Evolutionary conservation across 2,888 invertebrate genomes (phyloP), one percentile per base, ranked within the genome.

Genomic region (Camponotus fellah): DNA sequence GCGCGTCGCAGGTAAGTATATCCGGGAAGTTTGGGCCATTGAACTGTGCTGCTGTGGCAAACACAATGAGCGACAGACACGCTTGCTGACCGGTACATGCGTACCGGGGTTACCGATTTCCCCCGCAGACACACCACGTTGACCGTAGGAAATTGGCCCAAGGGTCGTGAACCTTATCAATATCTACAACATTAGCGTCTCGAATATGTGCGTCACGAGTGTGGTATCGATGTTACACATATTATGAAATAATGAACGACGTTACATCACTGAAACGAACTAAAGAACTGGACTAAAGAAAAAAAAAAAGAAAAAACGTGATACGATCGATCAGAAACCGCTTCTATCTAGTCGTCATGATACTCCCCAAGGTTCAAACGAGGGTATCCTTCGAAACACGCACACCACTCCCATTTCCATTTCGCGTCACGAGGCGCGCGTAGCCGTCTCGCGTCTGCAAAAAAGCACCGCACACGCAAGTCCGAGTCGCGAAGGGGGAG

Each of bases 1-100:
- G 85, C 89, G 88, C 82, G 64, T 79, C 49, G 76, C 79, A 91
- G 92, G 92, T 92, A 92, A 92, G 91, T 88, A 91, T 93, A 94
- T 94, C 94, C 94, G 94, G 94, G 94, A 94, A 94, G 94, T 94
- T 94, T 94, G 94, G 93, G 92, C 92, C 94, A 93, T 94, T 94
- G 94, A 94, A 94, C 94, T 93, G 92, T 87, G 88, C 87, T 81
- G 87, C 90, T 65, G 49, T 17, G 86, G 68, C 77, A 58, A 84
- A 84, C 65, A 91, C 92, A 91, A 92, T 91, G 87, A 77, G 49
- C 75, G 77, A 26, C 32, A 32, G 84, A 82, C 80, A 60, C 26
- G 79, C 65, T 66, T 56, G 40, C 60, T 80, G 80, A 84, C 83
- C 82, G 68, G 76, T 80, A 37, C 71, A 37, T 32, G 58, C n/a